Conservation (phyloP, 2,113 vertebrate species). For the Protobothrops mucrosquamatus region DNA sequence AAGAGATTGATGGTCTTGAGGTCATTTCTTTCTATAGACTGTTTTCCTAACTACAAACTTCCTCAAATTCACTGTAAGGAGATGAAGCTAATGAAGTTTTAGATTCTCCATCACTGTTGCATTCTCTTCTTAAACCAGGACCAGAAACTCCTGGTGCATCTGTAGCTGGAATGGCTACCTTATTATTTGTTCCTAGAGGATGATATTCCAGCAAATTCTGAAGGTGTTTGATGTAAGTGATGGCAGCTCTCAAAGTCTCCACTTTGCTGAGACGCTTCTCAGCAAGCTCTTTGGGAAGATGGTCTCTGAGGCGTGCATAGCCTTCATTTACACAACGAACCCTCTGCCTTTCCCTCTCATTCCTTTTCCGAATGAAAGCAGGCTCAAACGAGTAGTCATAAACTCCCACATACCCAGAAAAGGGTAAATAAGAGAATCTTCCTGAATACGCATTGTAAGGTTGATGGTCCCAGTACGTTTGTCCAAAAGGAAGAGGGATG, state of each 20-base stretch:
- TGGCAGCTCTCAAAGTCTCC: conserved; percentile 89
- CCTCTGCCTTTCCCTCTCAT: conserved; percentile 87
- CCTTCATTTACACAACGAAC: conserved; percentile 93
- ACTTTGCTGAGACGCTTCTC: conserved; percentile 90
- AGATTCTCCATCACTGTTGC: conserved; percentile 83
- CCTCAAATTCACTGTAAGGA: conserved; percentile 73
- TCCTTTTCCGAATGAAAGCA: conserved; percentile 86
- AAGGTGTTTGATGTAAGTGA: conserved; percentile 89
- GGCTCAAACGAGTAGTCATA: conserved; percentile 81
- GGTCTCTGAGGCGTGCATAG: conserved; percentile 85
- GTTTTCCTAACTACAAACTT: conserved; percentile 55
- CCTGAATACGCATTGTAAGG: conserved; percentile 53
- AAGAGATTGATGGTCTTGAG: neutral
- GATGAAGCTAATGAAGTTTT: conserved; percentile 70
- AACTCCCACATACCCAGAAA: conserved; percentile 68
- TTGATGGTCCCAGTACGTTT: conserved; percentile 62
- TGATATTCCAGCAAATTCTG: conserved; percentile 79
- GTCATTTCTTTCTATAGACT: neutral
- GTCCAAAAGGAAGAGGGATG: conserved; percentile 67
- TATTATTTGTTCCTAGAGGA: conserved; percentile 37
- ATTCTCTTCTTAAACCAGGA: conserved; percentile 55
- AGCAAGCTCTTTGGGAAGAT: conserved; percentile 83
- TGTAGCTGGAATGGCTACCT: conserved; percentile 41
- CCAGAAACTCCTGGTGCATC: conserved; percentile 37
- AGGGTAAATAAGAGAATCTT: conserved; percentile 69